A percentile compares a stretch with the other conserved stretches of the same genome.
These are phyloP conservation scores for Leucophora obtusa DNA, from an alignment of 2,888 invertebrate species.

Conservation along the genomic window DNA sequence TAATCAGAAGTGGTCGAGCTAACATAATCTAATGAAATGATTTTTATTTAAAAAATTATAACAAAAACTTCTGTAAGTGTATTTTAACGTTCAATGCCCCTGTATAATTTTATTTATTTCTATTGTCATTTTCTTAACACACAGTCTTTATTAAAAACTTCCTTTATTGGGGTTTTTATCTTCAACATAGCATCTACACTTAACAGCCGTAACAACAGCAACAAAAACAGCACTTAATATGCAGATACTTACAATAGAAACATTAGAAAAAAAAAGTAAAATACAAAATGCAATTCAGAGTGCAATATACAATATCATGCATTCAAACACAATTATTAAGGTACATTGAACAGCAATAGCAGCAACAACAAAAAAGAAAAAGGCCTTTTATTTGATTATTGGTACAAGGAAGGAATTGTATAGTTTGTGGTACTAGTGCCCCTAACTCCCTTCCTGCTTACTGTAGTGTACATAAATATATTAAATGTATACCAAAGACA, in stretches of 20 bases:
- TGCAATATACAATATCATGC: conserved; percentile 28
- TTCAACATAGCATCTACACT: conserved; percentile 60
- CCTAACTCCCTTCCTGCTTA: background rate
- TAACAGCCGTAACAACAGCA: conserved; percentile 31
- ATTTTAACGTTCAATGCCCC: conserved; percentile 55
- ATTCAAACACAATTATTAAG: conserved; percentile 45
- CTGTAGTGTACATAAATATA: background rate
- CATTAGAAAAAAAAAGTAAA: conserved; percentile 39
- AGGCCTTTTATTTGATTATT: conserved; percentile 2
- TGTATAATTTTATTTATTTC: conserved; percentile 43
- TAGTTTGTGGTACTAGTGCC: conserved; percentile 4
- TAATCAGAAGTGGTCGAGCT: too few relatives aligned
- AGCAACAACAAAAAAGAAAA: conserved; percentile 18
- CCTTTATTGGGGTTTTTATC: conserved; percentile 63
- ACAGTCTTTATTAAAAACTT: conserved; percentile 61
- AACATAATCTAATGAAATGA: background rate
- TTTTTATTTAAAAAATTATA: background rate
- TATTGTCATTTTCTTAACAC: conserved; percentile 52
- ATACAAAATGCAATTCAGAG: conserved; percentile 48
- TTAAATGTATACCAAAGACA: background rate
- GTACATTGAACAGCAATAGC: conserved; percentile 10
- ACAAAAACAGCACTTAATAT: conserved; percentile 57
- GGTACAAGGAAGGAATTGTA: conserved; percentile 42
- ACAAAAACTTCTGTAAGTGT: conserved; percentile 36
- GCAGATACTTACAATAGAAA: conserved; percentile 56